These are phyloP conservation scores for Ophioninae sp. DNA, from an alignment of 2,888 invertebrate species.

Conservation along the genomic window DNA sequence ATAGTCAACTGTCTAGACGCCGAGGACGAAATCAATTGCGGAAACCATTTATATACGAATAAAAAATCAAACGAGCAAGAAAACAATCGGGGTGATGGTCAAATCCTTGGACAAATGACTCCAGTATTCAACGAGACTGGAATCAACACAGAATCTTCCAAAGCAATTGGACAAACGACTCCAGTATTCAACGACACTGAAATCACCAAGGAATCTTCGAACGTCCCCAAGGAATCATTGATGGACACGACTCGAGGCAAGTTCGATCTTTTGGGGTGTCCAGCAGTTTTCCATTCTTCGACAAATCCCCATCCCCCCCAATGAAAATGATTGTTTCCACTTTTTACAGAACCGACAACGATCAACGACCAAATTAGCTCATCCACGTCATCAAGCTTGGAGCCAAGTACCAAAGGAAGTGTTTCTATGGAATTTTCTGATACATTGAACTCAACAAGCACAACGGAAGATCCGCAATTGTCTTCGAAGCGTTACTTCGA, in stretches of 20 bases:
- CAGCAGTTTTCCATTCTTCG: no score
- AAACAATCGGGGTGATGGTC: not conserved
- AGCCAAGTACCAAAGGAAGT: constrained; percentile 30
- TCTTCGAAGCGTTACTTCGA: constrained; percentile 5
- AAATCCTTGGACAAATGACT: constrained; percentile 4
- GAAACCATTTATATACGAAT: not conserved
- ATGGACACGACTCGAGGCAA: not conserved
- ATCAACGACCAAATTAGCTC: constrained; percentile 18
- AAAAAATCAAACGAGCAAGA: not conserved
- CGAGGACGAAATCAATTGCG: constrained; percentile 90
- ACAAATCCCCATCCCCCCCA: no score
- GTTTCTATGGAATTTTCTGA: constrained; percentile 72
- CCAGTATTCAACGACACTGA: not conserved
- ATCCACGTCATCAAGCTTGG: constrained; percentile 20
- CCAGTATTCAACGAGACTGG: not conserved
- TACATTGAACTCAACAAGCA: constrained; percentile 77
- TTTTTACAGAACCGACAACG: constrained; percentile 32
- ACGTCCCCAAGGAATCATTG: not conserved
- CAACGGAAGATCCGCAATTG: constrained; percentile 16
- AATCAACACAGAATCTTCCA: not conserved
- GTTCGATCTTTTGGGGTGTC: not conserved
- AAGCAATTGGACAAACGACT: no score
- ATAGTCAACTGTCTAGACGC: constrained; percentile 89
- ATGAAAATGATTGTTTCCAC: constrained; percentile 2
- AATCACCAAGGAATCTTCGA: no score